Percentiles rank a stretch among this genome's conserved stretches.
Conservation (phyloP, 1,140 invertebrate genomes). For the Ceratina japonica region DNA sequence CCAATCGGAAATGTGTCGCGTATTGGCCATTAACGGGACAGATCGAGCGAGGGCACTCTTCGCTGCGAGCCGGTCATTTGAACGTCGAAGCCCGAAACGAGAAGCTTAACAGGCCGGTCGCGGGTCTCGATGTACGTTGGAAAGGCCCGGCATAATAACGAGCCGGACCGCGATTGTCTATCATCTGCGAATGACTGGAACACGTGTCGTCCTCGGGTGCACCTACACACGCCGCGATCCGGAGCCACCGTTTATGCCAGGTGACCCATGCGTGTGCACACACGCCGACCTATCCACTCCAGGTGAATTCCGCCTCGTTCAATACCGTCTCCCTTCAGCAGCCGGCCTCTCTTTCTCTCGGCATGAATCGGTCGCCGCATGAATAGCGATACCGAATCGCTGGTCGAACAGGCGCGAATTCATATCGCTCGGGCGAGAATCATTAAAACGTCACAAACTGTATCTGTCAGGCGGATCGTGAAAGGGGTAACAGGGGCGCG, state of each 20-base stretch:
- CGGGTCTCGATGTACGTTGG: slow-evolving; percentile 53
- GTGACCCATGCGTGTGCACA: slow-evolving; percentile 10
- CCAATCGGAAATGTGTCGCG: slow-evolving; percentile 58
- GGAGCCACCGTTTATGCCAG: no score
- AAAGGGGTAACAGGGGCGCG: not conserved
- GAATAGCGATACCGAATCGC: slow-evolving; percentile 54
- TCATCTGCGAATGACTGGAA: slow-evolving; percentile 50
- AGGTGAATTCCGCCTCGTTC: slow-evolving; percentile 32
- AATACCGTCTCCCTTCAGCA: slow-evolving; percentile 41
- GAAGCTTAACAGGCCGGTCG: slow-evolving; percentile 41
- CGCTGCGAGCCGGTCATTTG: slow-evolving; percentile 34
- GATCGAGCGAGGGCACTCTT: slow-evolving; percentile 49
- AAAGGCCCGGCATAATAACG: slow-evolving; percentile 66
- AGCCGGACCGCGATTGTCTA: slow-evolving; percentile 62
- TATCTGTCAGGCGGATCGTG: slow-evolving; percentile 35
- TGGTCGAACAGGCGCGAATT: slow-evolving; percentile 41
- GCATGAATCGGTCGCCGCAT: slow-evolving; percentile 17
- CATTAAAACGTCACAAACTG: slow-evolving; percentile 58
- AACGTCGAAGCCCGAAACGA: slow-evolving; percentile 31
- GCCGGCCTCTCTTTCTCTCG: not conserved
- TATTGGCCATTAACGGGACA: slow-evolving; percentile 59
- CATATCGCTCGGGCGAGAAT: slow-evolving; percentile 38
- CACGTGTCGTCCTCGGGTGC: not conserved
- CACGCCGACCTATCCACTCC: slow-evolving; percentile 7
- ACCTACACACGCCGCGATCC: not conserved